Conservation (phyloP, 2,113 vertebrate species). For the Cololabis saira region DNA sequence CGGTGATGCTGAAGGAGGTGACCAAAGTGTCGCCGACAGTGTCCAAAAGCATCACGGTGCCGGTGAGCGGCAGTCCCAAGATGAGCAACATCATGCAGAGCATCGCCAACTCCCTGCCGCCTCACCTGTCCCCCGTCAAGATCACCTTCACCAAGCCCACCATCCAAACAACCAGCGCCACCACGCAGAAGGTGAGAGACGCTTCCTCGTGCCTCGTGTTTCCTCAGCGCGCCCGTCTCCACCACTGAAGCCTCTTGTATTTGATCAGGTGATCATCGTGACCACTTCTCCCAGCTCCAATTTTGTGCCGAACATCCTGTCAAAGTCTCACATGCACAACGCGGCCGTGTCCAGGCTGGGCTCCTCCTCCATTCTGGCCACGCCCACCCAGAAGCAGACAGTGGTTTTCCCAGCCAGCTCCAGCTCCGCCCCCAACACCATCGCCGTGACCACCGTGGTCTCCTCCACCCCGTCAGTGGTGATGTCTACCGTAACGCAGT, state of each 20-base stretch:
- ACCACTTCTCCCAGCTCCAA: constrained; percentile 97
- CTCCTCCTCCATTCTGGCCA: constrained; percentile 88
- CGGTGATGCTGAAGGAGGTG: constrained; percentile 95
- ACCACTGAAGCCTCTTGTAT: constrained; percentile 10
- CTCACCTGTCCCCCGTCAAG: constrained; percentile 98
- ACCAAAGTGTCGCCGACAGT: constrained; percentile 87
- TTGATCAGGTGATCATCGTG: constrained; percentile 94
- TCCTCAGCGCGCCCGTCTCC: not conserved
- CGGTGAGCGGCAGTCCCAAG: constrained; percentile 94
- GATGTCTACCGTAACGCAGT: constrained; percentile 93
- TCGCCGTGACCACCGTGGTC: constrained; percentile 93
- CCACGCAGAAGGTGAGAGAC: constrained; percentile 90
- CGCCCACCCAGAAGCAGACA: constrained; percentile 91
- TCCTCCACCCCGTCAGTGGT: constrained; percentile 91
- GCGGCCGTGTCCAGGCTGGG: constrained; percentile 93
- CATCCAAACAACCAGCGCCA: constrained; percentile 94
- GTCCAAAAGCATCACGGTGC: constrained; percentile 93
- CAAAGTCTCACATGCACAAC: constrained; percentile 95
- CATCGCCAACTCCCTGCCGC: constrained; percentile 97
- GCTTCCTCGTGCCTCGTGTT: fast-evolving
- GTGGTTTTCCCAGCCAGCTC: constrained; percentile 90
- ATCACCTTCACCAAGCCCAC: constrained; percentile 99
- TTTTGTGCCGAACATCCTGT: constrained; percentile 98
- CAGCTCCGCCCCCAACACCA: constrained; percentile 77
- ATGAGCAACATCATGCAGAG: constrained; percentile 99